phyloP scores from a whole-genome alignment of 2,113 vertebrate species.

The Stictonetta naevosa region DNA sequence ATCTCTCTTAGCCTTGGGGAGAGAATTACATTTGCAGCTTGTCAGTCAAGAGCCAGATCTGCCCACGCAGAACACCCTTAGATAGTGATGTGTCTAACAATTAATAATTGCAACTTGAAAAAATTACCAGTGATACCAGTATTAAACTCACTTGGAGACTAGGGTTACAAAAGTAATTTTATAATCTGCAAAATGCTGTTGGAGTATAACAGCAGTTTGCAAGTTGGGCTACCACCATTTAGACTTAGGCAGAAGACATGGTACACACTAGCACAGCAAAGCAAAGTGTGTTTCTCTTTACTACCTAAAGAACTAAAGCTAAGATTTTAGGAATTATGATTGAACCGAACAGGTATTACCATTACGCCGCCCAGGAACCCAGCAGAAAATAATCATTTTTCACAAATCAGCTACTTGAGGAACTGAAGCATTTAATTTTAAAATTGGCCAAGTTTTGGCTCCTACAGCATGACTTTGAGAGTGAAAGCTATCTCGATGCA shows the following conservation, averaged over 20 bases:
- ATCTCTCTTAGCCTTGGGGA: neutral
- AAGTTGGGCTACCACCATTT: neutral
- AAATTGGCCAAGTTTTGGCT: neutral
- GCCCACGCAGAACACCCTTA: neutral
- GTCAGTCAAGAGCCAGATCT: conserved; percentile 14
- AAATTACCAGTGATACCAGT: neutral
- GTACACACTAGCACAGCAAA: neutral
- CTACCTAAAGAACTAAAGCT: neutral
- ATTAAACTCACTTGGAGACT: neutral
- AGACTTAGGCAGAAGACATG: neutral
- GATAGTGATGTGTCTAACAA: neutral
- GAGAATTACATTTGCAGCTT: conserved; percentile 2
- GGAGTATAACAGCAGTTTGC: neutral
- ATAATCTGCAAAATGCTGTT: neutral
- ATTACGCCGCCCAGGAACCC: neutral
- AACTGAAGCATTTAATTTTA: neutral
- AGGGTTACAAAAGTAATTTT: neutral
- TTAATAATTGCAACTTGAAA: neutral
- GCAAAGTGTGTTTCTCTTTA: neutral
- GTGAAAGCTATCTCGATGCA: neutral
- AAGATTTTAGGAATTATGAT: neutral
- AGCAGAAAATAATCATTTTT: neutral
- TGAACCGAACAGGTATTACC: neutral
- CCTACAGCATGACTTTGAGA: neutral
- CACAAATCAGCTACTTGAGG: neutral